phyloP scores from a whole-genome alignment of 2,888 invertebrate species.

The Rosalia funebris region DNA sequence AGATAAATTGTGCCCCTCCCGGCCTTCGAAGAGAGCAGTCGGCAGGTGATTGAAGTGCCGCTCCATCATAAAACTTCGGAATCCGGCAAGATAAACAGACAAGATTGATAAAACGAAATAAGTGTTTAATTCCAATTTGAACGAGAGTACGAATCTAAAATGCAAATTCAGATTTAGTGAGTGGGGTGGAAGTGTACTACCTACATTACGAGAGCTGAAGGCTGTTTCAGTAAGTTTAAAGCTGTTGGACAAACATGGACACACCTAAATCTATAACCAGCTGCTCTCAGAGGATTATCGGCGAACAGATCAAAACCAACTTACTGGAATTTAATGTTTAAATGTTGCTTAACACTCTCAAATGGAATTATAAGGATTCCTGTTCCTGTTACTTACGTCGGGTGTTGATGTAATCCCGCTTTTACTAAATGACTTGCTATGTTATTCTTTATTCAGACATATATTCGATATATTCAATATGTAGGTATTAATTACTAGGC shows the following conservation, averaged over 20 bases:
- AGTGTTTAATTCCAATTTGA: constrained; percentile 62
- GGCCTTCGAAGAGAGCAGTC: constrained; percentile 41
- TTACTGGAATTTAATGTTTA: constrained; percentile 58
- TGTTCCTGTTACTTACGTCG: constrained; percentile 32
- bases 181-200: constrained; percentile 45
- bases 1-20: constrained; percentile 18
- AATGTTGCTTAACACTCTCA: constrained; percentile 52
- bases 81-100: constrained; percentile 56
- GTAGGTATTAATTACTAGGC: no score
- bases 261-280: constrained; percentile 65
- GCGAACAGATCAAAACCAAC: constrained; percentile 62
- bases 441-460: constrained; percentile 14
- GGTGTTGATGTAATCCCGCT: constrained; percentile 29
- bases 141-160: constrained; percentile 61
- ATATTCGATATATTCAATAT: no score
- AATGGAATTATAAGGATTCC: constrained; percentile 45
- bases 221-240: constrained; percentile 61
- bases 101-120: constrained; percentile 60
- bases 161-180: constrained; percentile 63
- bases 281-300: constrained; percentile 63
- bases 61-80: constrained; percentile 53
- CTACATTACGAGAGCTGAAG: constrained; percentile 54
- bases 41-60: constrained; percentile 57
- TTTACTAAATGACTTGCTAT: constrained; percentile 26
- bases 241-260: constrained; percentile 65